Evolutionary conservation across 2,888 invertebrate species (phyloP), one percentile per base, ranked within the genome.

Genomic region (Ormyrus rosae): DNA sequence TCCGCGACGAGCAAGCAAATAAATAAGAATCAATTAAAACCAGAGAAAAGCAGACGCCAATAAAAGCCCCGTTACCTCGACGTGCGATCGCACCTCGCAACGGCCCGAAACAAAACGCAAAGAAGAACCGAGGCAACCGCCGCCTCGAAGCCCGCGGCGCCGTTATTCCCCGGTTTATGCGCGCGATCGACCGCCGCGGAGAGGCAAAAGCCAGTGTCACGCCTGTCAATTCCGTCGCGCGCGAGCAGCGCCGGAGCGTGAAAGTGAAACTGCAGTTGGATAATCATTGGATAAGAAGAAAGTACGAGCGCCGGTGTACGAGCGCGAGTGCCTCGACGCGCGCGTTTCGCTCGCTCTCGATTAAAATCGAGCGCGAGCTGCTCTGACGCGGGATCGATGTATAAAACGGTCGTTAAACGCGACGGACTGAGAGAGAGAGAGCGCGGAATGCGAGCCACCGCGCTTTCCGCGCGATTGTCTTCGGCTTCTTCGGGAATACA

Each of bases 271-370:
- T 64, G 60, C 34, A 50, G 68, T 73, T 80, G 60, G 64, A 80
- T 80, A 75, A 80, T 75, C 80, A 48, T 69, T 80, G 77, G 70
- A 77, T 74, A 75, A 75, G 65, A 74, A 80, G 68, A 73, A 55
- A 64, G 73, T 64, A 48, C 64, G 58, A 45, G 46, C 5, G 8
- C 13, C 13, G 13, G 13, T 13, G 73, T 64, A 48, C 64, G 58
- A 45, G 46, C 5, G 8, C 13, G 13, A 13, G 50, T n/a, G 7
- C 50, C 5, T 2, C 50, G 65, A n/a, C 55, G 4, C 46, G 4
- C 46, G 65, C 58, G 56, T 56, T 65, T 51, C 46, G 63, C 51
- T 53, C 48, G 46, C 13, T 11, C 51, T 11, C 51, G 13, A 9
- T 13, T 65, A 34, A 51, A 34, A 9, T 19, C 58, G 56, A 19